Evolutionary conservation across 2,888 invertebrate genomes (phyloP), one percentile per base, ranked within the genome.

Genomic region (Mythimna impura): DNA sequence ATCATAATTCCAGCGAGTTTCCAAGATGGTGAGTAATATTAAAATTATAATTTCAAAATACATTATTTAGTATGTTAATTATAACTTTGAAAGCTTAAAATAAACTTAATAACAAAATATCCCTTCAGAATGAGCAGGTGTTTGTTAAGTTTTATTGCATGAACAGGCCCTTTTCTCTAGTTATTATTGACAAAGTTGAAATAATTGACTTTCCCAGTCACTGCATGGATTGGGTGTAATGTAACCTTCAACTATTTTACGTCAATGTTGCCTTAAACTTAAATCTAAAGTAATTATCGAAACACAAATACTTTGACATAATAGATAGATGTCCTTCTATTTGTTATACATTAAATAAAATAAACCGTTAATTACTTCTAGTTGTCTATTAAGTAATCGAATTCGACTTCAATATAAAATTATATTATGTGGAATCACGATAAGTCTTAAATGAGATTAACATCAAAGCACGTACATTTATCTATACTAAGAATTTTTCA

Each of bases 361-460:
- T 20, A 43, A 25, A 43, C 25, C 25, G 62, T 25, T 43, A 1
- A 9, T 40, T 3, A 17, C 43, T 61, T 22, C 40, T 61, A 8
- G n/a, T 9, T 58, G 20, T 34, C 2, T 8, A 57, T 57, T 9
- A 58, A 12, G 20, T n/a, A 20, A 36, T 43, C 12, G 43, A 50
- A 30, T 22, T 66, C 0, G 8, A 10, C n/a, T 75, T 43, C 30
- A 47, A 57, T 60, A 22, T 36, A 1, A 50, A 61, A 64, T 25
- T 8, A 61, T 76, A 34, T 57, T 34, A 40, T 62, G 50, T 64
- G 54, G 57, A 58, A 71, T 63, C 14, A 61, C 22, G 91, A 90
- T 91, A 90, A 88, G 86, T 85, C 81, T 78, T 82, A 82, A 64
- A 76, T 84, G 85, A 88, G 89, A 87, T 87, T 84, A 73, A 78